A percentile compares a stretch with the other conserved stretches of the same genome.
Evolutionary conservation across 2,113 vertebrate genomes (phyloP).

Genomic region (Callopanchax toddi): DNA sequence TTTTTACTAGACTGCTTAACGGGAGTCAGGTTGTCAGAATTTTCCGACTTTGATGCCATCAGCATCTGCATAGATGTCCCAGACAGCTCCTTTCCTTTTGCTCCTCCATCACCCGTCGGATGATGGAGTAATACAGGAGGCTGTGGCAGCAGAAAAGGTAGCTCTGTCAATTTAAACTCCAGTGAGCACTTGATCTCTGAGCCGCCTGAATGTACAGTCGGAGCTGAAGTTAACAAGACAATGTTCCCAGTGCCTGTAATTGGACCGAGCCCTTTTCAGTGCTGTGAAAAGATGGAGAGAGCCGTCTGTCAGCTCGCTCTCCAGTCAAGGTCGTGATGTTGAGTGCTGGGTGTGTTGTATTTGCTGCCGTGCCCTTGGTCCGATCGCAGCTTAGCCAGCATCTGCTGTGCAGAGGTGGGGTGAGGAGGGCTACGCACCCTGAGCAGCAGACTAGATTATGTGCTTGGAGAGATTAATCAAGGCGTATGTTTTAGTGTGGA

Average conservation of each 20-base stretch:
- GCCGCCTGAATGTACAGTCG: conserved; percentile 56
- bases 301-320: conserved; percentile 48
- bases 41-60: conserved; percentile 57
- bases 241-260: conserved; percentile 64
- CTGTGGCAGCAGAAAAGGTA: conserved; percentile 67
- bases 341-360: conserved; percentile 48
- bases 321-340: conserved; percentile 56
- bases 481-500: conserved; percentile 38
- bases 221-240: conserved; percentile 66
- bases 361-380: conserved; percentile 29
- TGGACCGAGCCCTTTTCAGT: conserved; percentile 40
- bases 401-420: conserved; percentile 53
- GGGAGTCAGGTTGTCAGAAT: conserved; percentile 66
- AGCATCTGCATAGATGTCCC: conserved; percentile 63
- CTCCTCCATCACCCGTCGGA: conserved; percentile 53
- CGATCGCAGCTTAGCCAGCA: conserved; percentile 58
- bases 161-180: conserved; percentile 68
- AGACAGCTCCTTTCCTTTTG: conserved; percentile 61
- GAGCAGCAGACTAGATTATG: conserved; percentile 63
- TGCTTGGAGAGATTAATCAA: conserved; percentile 69
- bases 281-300: conserved; percentile 47
- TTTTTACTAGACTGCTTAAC: conserved; percentile 45
- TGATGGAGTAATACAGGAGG: conserved; percentile 54
- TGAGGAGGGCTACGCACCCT: conserved; percentile 18
- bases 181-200: conserved; percentile 60